Conservation (phyloP, 1,140 invertebrate genomes). For the Ephestia elutella region DNA sequence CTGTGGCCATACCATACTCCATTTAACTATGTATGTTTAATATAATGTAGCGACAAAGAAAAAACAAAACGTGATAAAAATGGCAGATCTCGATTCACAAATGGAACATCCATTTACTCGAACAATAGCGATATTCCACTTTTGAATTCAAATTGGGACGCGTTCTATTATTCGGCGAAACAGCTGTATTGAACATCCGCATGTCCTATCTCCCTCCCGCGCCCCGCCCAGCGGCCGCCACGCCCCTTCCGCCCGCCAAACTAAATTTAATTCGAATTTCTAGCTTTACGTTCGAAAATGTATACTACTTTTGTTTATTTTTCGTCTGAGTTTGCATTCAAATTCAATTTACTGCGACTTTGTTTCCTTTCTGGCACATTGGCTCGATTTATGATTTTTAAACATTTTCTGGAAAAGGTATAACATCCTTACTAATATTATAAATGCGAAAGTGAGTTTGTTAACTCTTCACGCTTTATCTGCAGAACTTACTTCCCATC, state of each 20-base stretch:
- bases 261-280: constrained; percentile 57
- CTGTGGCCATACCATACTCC: neutral
- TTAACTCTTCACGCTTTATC: too few relatives aligned
- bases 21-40: neutral
- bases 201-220: constrained; percentile 58
- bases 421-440: too few relatives aligned
- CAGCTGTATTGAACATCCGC: constrained; percentile 53
- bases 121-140: constrained; percentile 12
- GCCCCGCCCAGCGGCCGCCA: constrained; percentile 50
- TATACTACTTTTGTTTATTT: neutral
- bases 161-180: constrained; percentile 20
- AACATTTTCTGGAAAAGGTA: too few relatives aligned
- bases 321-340: neutral
- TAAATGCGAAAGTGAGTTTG: too few relatives aligned
- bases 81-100: neutral
- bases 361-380: too few relatives aligned
- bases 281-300: constrained; percentile 17
- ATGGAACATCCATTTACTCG: constrained; percentile 2
- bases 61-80: neutral
- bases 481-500: too few relatives aligned
- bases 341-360: too few relatives aligned
- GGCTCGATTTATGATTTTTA: too few relatives aligned
- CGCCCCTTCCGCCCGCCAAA: constrained; percentile 60
- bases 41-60: neutral
- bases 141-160: constrained; percentile 5